phyloP scores from a whole-genome alignment of 2,888 invertebrate genomes.

The Dyspetes luteomarginatus region DNA sequence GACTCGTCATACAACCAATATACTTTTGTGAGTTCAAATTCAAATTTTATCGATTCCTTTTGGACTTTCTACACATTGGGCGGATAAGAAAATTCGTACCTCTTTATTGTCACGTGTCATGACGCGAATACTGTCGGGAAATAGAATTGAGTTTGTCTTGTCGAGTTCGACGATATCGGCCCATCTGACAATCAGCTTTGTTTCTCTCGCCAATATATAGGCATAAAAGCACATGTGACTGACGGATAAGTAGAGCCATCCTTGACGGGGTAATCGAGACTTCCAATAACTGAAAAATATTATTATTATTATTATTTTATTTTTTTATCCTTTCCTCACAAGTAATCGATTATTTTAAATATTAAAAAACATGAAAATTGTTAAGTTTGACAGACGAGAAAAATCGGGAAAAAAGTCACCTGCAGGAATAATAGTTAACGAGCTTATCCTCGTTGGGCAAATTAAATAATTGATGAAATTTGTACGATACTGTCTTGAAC shows the following conservation, averaged over 20 bases:
- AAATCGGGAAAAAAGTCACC: slow-evolving; percentile 85
- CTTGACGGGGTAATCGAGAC: slow-evolving; percentile 96
- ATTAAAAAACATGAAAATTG: neutral
- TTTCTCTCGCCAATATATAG: slow-evolving; percentile 95
- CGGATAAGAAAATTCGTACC: no score
- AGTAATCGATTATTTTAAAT: neutral
- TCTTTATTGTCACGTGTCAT: slow-evolving; percentile 91
- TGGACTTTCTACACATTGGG: no score
- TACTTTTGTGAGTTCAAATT: no score
- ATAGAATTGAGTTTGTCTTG: slow-evolving; percentile 90
- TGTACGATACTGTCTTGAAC: slow-evolving; percentile 90
- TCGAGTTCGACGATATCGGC: slow-evolving; percentile 93
- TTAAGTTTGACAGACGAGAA: neutral
- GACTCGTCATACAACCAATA: no score
- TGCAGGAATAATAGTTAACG: slow-evolving; percentile 97
- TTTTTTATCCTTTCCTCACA: slow-evolving; percentile 1
- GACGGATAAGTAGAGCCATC: slow-evolving; percentile 98
- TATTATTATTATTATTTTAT: slow-evolving; percentile 8
- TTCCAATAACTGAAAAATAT: slow-evolving; percentile 92
- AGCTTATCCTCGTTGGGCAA: slow-evolving; percentile 97
- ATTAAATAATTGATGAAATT: slow-evolving; percentile 94
- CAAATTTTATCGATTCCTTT: no score
- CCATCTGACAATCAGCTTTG: slow-evolving; percentile 95
- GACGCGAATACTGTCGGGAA: slow-evolving; percentile 94
- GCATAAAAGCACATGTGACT: slow-evolving; percentile 98